A percentile compares a stretch with the other conserved stretches of the same genome.
Evolutionary conservation across 2,113 vertebrate species (phyloP).

Genomic region (Hippopotamus amphibius): DNA sequence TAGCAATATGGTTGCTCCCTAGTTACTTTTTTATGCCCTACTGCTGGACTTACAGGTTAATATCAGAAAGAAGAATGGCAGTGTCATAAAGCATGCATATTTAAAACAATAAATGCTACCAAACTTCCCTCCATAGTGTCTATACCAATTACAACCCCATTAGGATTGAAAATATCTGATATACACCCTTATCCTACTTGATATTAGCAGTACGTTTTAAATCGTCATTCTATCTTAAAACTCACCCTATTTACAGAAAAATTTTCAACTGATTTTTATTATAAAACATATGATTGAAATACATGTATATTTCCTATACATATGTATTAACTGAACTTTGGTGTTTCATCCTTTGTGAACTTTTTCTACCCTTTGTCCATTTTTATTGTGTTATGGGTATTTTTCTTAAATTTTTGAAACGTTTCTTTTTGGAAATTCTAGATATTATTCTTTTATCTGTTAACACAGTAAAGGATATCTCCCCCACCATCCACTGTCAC

Average conservation of each 20-base stretch:
- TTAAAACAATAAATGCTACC: slow-evolving; percentile 22
- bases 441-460: background rate
- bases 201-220: background rate
- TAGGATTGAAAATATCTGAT: background rate
- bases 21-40: slow-evolving; percentile 32
- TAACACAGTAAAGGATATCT: slow-evolving; percentile 34
- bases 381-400: slow-evolving; percentile 27
- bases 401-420: slow-evolving; percentile 51
- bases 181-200: background rate
- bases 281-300: slow-evolving; percentile 8
- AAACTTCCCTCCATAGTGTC: background rate
- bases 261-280: background rate
- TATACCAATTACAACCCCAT: background rate
- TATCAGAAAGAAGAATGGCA: background rate
- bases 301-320: background rate
- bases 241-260: background rate
- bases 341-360: slow-evolving; percentile 10
- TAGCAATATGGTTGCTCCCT: background rate
- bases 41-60: background rate
- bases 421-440: slow-evolving; percentile 43
- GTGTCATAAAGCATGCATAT: background rate
- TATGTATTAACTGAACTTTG: background rate
- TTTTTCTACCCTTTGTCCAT: slow-evolving; percentile 28
- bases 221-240: background rate
- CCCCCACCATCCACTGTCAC: background rate